A percentile compares a stretch with the other conserved stretches of the same genome.
Conservation (phyloP, 1,140 invertebrate genomes). For the Metopolophium dirhodum region DNA sequence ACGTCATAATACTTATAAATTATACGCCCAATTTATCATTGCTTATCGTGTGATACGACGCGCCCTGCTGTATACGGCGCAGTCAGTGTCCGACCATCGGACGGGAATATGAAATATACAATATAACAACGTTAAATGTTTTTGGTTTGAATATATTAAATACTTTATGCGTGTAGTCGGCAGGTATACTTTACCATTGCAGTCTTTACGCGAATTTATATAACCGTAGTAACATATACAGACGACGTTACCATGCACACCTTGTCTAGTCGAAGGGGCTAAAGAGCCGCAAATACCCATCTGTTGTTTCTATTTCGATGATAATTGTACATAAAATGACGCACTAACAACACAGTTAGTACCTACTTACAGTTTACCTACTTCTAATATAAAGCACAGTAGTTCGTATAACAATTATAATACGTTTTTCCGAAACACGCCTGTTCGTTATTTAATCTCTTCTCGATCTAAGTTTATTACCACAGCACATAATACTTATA, state of each 20-base stretch:
- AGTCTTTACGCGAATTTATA: not conserved
- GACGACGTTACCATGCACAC: not conserved
- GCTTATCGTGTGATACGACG: too few species aligned
- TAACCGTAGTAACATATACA: not conserved
- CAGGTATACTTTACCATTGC: too few species aligned
- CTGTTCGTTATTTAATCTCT: not conserved
- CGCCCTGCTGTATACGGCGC: too few species aligned
- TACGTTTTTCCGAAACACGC: not conserved
- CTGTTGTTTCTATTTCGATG: not conserved
- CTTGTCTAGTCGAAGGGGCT: not conserved
- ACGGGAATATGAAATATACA: too few species aligned
- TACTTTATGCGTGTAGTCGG: too few species aligned
- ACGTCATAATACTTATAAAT: too few species aligned
- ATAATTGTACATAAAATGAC: too few species aligned
- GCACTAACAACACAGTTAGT: not conserved
- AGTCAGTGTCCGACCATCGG: too few species aligned
- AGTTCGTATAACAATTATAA: not conserved
- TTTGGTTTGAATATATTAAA: too few species aligned
- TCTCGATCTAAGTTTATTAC: not conserved
- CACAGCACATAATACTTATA: not conserved
- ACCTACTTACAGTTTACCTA: not conserved
- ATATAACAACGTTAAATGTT: too few species aligned
- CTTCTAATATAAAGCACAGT: not conserved
- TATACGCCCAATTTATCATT: too few species aligned
- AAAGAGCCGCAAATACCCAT: not conserved